Conservation (phyloP, 2,113 vertebrate genomes). For the Saimiri boliviensis region DNA sequence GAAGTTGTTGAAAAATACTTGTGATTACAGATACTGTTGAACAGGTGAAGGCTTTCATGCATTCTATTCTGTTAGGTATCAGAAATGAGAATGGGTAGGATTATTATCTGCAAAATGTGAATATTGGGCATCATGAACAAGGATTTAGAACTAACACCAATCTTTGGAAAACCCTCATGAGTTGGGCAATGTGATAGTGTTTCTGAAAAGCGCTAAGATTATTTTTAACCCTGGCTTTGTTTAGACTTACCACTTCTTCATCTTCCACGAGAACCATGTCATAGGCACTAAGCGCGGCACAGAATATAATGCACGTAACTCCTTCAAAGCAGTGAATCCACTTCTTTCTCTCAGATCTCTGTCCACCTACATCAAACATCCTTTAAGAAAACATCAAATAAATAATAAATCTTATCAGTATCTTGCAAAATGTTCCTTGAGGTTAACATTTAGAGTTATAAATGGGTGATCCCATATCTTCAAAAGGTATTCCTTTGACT, state of each 20-base stretch:
- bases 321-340: slow-evolving; percentile 90
- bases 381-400: slow-evolving; percentile 69
- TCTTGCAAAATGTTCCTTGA: background rate
- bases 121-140: background rate
- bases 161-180: slow-evolving; percentile 15
- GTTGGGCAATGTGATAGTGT: background rate
- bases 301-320: slow-evolving; percentile 89
- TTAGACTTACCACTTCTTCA: slow-evolving; percentile 86
- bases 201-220: background rate
- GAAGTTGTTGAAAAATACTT: slow-evolving; percentile 86
- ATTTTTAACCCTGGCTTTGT: background rate
- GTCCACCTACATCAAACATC: slow-evolving; percentile 89
- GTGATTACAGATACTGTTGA: slow-evolving; percentile 88
- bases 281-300: slow-evolving; percentile 86
- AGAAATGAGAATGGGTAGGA: slow-evolving; percentile 45
- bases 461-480: background rate
- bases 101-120: background rate
- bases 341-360: slow-evolving; percentile 87
- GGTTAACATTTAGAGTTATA: background rate
- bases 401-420: background rate
- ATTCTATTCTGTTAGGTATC: slow-evolving; percentile 84
- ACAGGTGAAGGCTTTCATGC: slow-evolving; percentile 88
- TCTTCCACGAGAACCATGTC: slow-evolving; percentile 88
- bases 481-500: background rate
- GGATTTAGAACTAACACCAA: background rate